Conservation (phyloP, 2,888 invertebrate genomes). For the Drosophila multiciliata region DNA sequence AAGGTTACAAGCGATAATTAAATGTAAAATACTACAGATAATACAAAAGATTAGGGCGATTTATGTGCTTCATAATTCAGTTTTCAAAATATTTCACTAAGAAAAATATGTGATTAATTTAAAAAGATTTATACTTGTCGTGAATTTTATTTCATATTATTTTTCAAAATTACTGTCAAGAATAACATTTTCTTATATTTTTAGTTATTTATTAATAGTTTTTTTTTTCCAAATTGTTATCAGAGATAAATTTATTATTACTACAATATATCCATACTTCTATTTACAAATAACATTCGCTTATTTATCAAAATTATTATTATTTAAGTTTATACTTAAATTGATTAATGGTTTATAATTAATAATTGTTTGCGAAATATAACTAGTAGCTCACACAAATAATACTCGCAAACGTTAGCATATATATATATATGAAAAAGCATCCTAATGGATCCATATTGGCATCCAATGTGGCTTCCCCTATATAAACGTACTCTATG, state of each 20-base stretch:
- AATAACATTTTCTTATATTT: slow-evolving; percentile 4
- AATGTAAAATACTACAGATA: not conserved
- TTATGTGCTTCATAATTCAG: too few species aligned
- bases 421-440: slow-evolving; percentile 2
- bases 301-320: not conserved
- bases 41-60: not conserved
- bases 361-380: slow-evolving; percentile 26
- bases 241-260: not conserved
- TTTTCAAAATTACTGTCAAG: slow-evolving; percentile 5
- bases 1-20: slow-evolving; percentile 13
- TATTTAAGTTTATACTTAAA: not conserved
- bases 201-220: not conserved
- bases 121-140: not conserved
- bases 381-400: slow-evolving; percentile 3
- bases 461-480: slow-evolving; percentile 52
- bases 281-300: slow-evolving; percentile 9
- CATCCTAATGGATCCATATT: slow-evolving; percentile 51
- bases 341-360: slow-evolving; percentile 13
- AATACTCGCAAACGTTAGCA: slow-evolving; percentile 42
- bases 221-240: slow-evolving; percentile 1
- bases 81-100: not conserved
- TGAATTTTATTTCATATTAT: slow-evolving; percentile 5
- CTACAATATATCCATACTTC: not conserved
- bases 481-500: slow-evolving; percentile 24
- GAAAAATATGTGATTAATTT: slow-evolving; percentile 11